Evolutionary conservation across 2,888 invertebrate genomes (phyloP), one percentile per base, ranked within the genome.

Genomic region (Orthosia gothica): DNA sequence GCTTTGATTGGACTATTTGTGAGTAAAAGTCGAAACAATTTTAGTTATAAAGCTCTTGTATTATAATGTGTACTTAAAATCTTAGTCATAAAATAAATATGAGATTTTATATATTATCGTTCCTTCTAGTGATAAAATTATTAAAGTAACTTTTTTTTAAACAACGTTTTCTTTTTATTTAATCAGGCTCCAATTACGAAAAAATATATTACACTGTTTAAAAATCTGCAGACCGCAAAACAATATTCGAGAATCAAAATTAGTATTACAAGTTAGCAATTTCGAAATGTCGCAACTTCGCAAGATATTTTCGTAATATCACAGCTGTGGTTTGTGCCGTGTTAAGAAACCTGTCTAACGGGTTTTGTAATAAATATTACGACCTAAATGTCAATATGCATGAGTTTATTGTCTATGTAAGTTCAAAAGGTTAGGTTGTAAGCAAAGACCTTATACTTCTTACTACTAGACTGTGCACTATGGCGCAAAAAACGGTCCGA

Each of bases 51-150:
- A 75, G n/a, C n/a, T 26, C 18, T 66, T 79, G 80, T 81, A 80
- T 80, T 81, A 76, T 57, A 70, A 13, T 40, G 62, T 66, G 82
- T 82, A 82, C 82, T 82, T 82, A 82, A 82, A 68, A 68, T 52
- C 5, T 50, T 77, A 74, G 66, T 75, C 57, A 58, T 74, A 64
- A 72, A 71, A 59, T 67, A 66, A 66, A 82, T 61, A 61, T 79
- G 79, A 82, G 76, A 79, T 81, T 81, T 76, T 77, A 73, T 72
- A 71, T 67, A 77, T 62, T 69, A 81, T 70, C 54, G 78, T 82
- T 81, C 79, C 70, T 76, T 82, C 57, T 65, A 76, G 57, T 75
- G 62, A 68, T 79, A 63, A 73, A 79, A 73, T 69, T 57, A 81
- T 76, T 76, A 80, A 76, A 80, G 52, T 70, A 67, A 18, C 47